These are phyloP conservation scores for Podarcis cretensis DNA, from an alignment of 2,113 vertebrate species.

Conservation along the genomic window DNA sequence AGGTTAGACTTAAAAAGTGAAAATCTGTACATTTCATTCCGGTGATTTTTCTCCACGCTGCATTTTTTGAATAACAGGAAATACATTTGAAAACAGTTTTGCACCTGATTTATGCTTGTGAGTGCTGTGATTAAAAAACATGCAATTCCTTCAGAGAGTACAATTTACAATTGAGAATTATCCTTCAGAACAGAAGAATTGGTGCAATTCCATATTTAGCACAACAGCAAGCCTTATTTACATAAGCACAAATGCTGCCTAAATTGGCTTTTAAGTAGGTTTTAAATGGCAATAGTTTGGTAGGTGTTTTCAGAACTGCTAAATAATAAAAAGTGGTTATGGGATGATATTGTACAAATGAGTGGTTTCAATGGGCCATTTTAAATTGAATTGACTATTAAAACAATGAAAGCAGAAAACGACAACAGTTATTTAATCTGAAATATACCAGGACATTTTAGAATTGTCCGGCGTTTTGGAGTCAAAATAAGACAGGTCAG, in stretches of 20 bases:
- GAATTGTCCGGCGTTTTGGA: constrained; percentile 69
- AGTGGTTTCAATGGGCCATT: constrained; percentile 55
- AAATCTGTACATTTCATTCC: constrained; percentile 66
- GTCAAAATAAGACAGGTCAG: constrained; percentile 62
- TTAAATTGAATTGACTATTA: constrained; percentile 59
- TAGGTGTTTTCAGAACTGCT: constrained; percentile 60
- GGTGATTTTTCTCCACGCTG: constrained; percentile 63
- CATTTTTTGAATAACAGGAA: constrained; percentile 38
- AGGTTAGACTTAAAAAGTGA: constrained; percentile 30
- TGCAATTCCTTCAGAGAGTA: constrained; percentile 53
- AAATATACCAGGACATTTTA: constrained; percentile 67
- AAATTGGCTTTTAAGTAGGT: constrained; percentile 60
- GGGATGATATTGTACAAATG: constrained; percentile 55
- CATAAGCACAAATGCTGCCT: constrained; percentile 55
- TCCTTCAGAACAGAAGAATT: constrained; percentile 64
- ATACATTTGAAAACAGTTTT: constrained; percentile 42
- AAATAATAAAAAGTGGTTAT: constrained; percentile 50
- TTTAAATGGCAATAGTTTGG: constrained; percentile 61
- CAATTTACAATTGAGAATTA: constrained; percentile 66
- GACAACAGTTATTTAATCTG: constrained; percentile 66
- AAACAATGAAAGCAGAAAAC: constrained; percentile 60
- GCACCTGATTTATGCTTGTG: constrained; percentile 64
- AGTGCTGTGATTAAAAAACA: constrained; percentile 65
- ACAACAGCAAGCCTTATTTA: constrained; percentile 56
- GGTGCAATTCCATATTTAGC: constrained; percentile 64